Conservation (phyloP, 2,797 vertebrate genomes). For the Australoheros facetus region DNA sequence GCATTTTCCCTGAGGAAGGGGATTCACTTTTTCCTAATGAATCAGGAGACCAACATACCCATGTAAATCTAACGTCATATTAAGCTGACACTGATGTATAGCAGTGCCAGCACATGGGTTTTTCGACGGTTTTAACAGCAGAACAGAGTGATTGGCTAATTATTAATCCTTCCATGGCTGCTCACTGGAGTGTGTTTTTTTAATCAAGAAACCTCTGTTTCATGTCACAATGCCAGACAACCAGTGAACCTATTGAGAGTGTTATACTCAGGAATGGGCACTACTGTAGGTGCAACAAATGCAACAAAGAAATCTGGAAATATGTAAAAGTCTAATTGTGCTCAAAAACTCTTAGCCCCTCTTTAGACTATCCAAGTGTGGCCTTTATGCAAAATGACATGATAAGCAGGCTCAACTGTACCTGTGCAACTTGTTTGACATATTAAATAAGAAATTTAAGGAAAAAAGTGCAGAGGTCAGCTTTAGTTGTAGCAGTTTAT, state of each 20-base stretch:
- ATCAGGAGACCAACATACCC: background rate
- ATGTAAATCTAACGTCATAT: background rate
- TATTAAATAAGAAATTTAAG: background rate
- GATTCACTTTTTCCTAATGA: background rate
- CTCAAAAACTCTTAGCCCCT: background rate
- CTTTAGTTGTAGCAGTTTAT: background rate
- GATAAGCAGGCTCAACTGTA: background rate
- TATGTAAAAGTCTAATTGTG: background rate
- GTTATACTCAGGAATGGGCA: background rate
- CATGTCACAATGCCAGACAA: background rate
- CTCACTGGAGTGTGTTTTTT: background rate
- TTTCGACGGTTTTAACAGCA: background rate
- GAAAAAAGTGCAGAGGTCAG: background rate
- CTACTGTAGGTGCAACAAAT: background rate
- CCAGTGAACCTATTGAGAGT: background rate
- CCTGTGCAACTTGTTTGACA: background rate
- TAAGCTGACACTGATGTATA: background rate
- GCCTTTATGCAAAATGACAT: background rate
- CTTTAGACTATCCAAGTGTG: background rate
- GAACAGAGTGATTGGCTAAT: background rate
- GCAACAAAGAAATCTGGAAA: background rate
- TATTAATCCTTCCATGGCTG: background rate
- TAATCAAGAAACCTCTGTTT: background rate
- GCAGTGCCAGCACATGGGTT: background rate
- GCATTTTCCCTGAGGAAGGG: background rate